phyloP scores from a whole-genome alignment of 2,888 invertebrate genomes.

The Euphydryas editha region DNA sequence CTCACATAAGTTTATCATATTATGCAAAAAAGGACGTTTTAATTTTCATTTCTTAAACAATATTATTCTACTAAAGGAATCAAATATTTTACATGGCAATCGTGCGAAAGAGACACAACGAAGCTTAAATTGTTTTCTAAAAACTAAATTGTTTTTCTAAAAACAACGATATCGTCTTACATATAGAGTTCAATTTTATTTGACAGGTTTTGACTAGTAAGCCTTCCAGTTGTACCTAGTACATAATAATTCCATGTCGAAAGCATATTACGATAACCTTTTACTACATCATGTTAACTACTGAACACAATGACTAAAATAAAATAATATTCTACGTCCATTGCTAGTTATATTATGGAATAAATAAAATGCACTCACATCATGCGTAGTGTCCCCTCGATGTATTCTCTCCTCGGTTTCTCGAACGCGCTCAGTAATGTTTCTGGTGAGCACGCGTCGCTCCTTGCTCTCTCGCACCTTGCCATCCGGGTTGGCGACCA shows the following conservation, averaged over 20 bases:
- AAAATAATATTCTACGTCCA: slow-evolving; percentile 46
- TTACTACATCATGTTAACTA: neutral
- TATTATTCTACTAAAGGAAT: no score
- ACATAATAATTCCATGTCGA: no score
- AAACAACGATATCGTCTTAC: no score
- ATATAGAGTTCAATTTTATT: no score
- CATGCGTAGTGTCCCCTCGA: slow-evolving; percentile 92
- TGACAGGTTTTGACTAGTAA: no score
- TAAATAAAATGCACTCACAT: slow-evolving; percentile 83
- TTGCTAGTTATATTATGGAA: slow-evolving; percentile 34
- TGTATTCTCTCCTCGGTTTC: slow-evolving; percentile 94
- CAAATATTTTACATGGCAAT: no score
- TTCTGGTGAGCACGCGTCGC: slow-evolving; percentile 90
- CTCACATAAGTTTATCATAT: no score
- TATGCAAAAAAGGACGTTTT: no score
- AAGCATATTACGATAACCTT: neutral
- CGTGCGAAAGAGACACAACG: no score
- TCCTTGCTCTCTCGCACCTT: slow-evolving; percentile 92
- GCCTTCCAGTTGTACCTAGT: no score
- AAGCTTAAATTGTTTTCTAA: neutral
- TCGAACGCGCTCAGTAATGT: slow-evolving; percentile 91
- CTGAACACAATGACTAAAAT: neutral
- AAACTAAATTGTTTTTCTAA: no score
- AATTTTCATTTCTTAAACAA: no score
- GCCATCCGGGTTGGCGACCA: slow-evolving; percentile 88